Evolutionary conservation across 2,888 invertebrate genomes (phyloP).

Genomic region (Cepaea hortensis): DNA sequence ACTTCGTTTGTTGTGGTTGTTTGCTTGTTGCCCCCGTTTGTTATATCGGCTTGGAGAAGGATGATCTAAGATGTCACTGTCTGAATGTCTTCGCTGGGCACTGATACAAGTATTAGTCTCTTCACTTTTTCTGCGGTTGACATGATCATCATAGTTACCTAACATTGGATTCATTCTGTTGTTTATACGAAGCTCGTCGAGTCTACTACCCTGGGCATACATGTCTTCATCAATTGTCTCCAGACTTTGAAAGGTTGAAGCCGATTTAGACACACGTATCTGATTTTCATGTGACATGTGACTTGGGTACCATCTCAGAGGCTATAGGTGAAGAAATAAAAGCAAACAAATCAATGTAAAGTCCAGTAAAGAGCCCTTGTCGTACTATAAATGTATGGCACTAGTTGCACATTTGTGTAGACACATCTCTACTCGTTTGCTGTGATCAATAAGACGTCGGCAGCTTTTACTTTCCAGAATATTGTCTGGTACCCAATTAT

Average conservation of each 20-base stretch:
- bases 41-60: background rate
- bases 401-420: too few species aligned
- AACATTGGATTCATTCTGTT: background rate
- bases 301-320: slow-evolving; percentile 44
- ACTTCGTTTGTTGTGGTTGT: background rate
- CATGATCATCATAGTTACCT: background rate
- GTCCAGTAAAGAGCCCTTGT: background rate
- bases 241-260: background rate
- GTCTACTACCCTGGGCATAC: background rate
- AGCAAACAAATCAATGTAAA: background rate
- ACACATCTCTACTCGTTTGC: too few species aligned
- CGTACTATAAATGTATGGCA: background rate
- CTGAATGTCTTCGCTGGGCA: slow-evolving; percentile 25
- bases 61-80: slow-evolving; percentile 28
- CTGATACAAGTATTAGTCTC: background rate
- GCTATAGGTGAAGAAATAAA: background rate
- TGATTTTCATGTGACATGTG: slow-evolving; percentile 11
- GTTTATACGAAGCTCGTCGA: background rate
- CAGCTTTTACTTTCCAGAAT: too few species aligned
- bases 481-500: too few species aligned
- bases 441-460: too few species aligned
- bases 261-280: background rate
- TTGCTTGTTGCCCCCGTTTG: background rate
- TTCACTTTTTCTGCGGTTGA: background rate
- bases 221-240: slow-evolving; percentile 40